Conservation (phyloP, 2,888 invertebrate genomes). For the Pediacus dermestoides region DNA sequence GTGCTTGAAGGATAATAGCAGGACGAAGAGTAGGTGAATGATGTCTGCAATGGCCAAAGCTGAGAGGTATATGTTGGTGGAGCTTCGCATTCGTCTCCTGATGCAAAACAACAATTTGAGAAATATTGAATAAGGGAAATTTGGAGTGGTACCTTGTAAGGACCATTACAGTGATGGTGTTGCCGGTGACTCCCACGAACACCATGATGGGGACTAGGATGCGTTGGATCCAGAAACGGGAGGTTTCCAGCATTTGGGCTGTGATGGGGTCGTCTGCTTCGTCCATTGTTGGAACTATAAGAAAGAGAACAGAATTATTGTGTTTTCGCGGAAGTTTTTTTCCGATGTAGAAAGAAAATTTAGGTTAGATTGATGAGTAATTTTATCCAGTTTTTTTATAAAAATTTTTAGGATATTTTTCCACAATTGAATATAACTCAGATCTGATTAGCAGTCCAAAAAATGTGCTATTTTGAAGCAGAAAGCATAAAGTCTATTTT, state of each 20-base stretch:
- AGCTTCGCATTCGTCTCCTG: conserved; percentile 67
- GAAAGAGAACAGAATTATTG: too few species aligned
- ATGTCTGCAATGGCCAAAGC: conserved; percentile 70
- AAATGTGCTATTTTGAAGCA: too few species aligned
- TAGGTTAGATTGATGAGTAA: too few species aligned
- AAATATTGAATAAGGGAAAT: conserved; percentile 9
- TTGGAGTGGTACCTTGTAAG: conserved; percentile 51
- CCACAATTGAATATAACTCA: too few species aligned
- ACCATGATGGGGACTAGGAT: conserved; percentile 63
- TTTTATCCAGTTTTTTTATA: too few species aligned
- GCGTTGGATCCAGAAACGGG: conserved; percentile 58
- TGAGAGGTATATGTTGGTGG: conserved; percentile 71
- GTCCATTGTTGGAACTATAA: too few species aligned
- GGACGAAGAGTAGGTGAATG: conserved; percentile 63
- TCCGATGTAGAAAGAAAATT: too few species aligned
- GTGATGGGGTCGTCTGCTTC: conserved; percentile 27
- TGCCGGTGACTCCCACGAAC: conserved; percentile 66
- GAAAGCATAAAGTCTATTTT: too few species aligned
- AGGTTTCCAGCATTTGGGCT: conserved; percentile 42
- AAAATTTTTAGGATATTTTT: too few species aligned
- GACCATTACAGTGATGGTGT: conserved; percentile 57
- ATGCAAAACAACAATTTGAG: conserved; percentile 21
- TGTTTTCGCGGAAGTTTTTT: too few species aligned
- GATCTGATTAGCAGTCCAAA: too few species aligned
- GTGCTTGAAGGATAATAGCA: conserved; percentile 61